Conservation (phyloP, 2,797 vertebrate genomes). For the Brotogeris chrysoptera region DNA sequence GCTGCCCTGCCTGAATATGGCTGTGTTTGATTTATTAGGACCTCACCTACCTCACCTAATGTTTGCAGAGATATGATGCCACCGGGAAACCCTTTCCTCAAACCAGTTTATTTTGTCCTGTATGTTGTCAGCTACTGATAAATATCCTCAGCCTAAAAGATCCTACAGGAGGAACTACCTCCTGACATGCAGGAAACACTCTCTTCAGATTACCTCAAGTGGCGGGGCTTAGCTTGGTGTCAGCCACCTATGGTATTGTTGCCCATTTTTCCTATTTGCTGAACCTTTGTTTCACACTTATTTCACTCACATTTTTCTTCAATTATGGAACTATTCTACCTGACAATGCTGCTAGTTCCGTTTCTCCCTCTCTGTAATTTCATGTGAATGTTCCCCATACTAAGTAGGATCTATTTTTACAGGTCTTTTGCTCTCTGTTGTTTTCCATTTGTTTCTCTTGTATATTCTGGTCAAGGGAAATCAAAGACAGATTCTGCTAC, state of each 20-base stretch:
- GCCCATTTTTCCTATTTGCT: neutral
- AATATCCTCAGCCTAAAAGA: neutral
- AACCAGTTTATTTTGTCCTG: neutral
- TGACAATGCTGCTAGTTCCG: neutral
- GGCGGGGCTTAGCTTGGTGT: neutral
- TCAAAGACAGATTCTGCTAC: neutral
- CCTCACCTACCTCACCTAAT: neutral
- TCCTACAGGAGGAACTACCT: neutral
- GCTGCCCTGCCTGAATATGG: neutral
- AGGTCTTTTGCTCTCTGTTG: neutral
- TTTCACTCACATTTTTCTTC: constrained; percentile 8
- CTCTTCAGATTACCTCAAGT: neutral
- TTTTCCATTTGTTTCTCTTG: constrained; percentile 14
- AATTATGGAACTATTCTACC: neutral
- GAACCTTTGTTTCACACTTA: neutral
- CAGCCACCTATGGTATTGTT: neutral
- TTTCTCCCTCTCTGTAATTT: constrained; percentile 12
- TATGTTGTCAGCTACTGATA: neutral
- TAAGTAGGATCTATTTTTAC: neutral
- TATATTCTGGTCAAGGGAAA: constrained; percentile 10
- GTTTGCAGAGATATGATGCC: neutral
- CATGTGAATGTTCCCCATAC: neutral
- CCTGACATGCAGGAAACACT: neutral
- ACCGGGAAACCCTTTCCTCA: neutral
- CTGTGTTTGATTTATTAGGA: neutral